These are phyloP conservation scores for Clusia tigrina DNA, from an alignment of 2,888 invertebrate genomes.

Conservation along the genomic window DNA sequence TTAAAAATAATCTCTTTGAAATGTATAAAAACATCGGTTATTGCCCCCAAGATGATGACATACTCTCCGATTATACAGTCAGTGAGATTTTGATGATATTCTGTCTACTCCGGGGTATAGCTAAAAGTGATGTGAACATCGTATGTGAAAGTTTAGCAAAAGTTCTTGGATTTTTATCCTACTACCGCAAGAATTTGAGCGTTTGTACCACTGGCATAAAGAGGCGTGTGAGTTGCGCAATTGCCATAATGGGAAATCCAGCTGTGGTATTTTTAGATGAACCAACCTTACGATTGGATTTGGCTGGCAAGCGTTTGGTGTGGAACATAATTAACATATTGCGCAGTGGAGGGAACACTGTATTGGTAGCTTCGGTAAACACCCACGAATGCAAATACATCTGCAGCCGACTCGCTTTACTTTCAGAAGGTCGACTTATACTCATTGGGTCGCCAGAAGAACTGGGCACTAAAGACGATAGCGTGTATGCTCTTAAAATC, in stretches of 20 bases:
- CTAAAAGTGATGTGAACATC: background rate
- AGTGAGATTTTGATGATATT: constrained; percentile 37
- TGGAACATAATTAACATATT: constrained; percentile 60
- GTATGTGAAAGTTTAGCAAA: constrained; percentile 36
- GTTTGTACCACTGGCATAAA: constrained; percentile 38
- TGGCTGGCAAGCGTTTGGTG: constrained; percentile 37
- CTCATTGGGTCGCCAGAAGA: constrained; percentile 1
- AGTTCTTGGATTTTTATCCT: constrained; percentile 38
- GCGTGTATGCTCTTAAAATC: background rate
- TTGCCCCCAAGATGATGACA: constrained; percentile 32
- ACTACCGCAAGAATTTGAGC: constrained; percentile 26
- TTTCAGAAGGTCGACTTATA: constrained; percentile 2
- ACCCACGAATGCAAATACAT: constrained; percentile 53
- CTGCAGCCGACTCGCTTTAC: constrained; percentile 27
- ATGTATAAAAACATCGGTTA: constrained; percentile 41
- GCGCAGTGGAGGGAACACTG: constrained; percentile 36
- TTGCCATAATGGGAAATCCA: constrained; percentile 43
- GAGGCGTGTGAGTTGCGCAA: constrained; percentile 38
- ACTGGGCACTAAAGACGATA: background rate
- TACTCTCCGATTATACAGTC: constrained; percentile 36
- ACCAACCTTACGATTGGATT: constrained; percentile 39
- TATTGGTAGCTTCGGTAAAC: constrained; percentile 66
- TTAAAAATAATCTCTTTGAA: constrained; percentile 21
- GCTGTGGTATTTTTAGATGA: constrained; percentile 41
- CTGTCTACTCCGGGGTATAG: constrained; percentile 38